Percentiles rank a stretch among this genome's conserved stretches.
Conservation (phyloP, 2,797 vertebrate genomes). For the Phalanger gymnotis region DNA sequence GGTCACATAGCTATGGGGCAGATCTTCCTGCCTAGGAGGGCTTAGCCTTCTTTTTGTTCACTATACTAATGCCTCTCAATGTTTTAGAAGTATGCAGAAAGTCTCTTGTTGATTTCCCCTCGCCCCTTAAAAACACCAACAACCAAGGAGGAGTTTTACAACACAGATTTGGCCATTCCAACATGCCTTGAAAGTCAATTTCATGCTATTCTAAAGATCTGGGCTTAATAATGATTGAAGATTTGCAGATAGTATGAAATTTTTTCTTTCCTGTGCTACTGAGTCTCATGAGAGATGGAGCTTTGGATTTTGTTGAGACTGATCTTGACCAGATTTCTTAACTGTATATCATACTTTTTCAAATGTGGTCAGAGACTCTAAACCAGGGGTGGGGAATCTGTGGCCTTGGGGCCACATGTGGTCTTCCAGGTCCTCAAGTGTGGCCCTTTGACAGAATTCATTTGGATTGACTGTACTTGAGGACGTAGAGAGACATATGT, state of each 20-base stretch:
- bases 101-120: not conserved
- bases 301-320: not conserved
- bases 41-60: not conserved
- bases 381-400: too few species aligned
- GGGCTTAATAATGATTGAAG: not conserved
- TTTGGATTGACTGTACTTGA: too few species aligned
- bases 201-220: constrained; percentile 8
- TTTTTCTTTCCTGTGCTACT: not conserved
- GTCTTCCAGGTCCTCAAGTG: too few species aligned
- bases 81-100: not conserved
- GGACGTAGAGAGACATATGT: too few species aligned
- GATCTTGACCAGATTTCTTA: constrained; percentile 13
- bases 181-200: not conserved
- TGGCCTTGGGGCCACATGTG: too few species aligned
- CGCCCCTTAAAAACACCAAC: not conserved
- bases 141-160: constrained; percentile 26
- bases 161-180: not conserved
- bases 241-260: constrained; percentile 17
- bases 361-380: not conserved
- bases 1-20: not conserved
- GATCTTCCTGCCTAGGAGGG: not conserved
- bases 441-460: too few species aligned
- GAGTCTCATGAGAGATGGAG: constrained; percentile 10
- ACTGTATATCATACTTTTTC: constrained; percentile 25
- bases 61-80: too few species aligned